Conservation (phyloP, 1,140 invertebrate genomes). For the Radopholus similis region DNA sequence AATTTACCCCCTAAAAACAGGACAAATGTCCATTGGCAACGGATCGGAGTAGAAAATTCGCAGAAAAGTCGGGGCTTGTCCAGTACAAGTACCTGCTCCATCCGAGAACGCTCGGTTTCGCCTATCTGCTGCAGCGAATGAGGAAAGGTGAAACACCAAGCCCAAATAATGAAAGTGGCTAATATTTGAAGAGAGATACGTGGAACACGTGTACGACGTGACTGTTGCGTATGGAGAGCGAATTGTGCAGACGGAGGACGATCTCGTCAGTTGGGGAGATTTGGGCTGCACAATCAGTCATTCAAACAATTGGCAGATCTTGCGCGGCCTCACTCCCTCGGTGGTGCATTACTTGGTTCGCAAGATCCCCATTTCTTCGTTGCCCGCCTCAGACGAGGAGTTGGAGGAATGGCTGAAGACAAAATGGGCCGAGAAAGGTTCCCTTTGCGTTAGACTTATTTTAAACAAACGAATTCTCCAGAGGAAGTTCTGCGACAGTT, state of each 20-base stretch:
- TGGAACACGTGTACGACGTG: constrained; percentile 75
- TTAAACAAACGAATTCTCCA: not conserved
- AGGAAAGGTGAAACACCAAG: constrained; percentile 62
- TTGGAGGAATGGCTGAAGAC: constrained; percentile 68
- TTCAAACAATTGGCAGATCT: constrained; percentile 12
- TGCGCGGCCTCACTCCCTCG: constrained; percentile 68
- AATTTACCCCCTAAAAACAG: not conserved
- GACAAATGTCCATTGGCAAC: constrained; percentile 74
- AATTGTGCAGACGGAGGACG: constrained; percentile 71
- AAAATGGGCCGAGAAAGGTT: constrained; percentile 73
- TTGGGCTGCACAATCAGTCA: constrained; percentile 17
- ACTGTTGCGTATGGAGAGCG: constrained; percentile 72
- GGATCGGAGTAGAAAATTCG: constrained; percentile 72
- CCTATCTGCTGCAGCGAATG: constrained; percentile 70
- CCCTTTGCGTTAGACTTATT: constrained; percentile 62
- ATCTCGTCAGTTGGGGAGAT: constrained; percentile 63
- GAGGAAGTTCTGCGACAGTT: not conserved
- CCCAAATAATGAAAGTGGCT: not conserved
- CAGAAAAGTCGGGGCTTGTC: constrained; percentile 69
- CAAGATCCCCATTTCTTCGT: constrained; percentile 64
- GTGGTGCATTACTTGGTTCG: constrained; percentile 74
- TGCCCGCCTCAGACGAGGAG: constrained; percentile 64
- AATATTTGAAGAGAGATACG: constrained; percentile 62
- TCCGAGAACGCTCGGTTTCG: constrained; percentile 79
- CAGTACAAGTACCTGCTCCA: constrained; percentile 74